phyloP scores from a whole-genome alignment of 2,113 vertebrate genomes.

The Girardinichthys multiradiatus region DNA sequence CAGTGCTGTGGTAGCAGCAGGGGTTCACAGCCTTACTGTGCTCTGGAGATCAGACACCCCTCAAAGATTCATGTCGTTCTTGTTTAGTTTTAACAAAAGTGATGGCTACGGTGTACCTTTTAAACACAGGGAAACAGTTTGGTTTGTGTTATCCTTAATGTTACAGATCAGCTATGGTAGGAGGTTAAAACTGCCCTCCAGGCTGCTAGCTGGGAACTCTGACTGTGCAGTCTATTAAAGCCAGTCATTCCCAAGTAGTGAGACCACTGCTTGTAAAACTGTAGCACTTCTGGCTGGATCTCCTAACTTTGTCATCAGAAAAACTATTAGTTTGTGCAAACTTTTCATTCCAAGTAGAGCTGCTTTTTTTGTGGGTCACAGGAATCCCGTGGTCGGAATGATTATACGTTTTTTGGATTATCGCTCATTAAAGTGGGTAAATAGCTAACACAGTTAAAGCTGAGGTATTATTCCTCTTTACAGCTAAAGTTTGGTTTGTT shows the following conservation, averaged over 20 bases:
- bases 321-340: not conserved
- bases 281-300: not conserved
- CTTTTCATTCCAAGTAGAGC: not conserved
- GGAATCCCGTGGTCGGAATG: not conserved
- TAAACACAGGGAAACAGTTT: not conserved
- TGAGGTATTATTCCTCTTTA: not conserved
- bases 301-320: not conserved
- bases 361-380: not conserved
- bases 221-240: not conserved
- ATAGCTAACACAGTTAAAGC: not conserved
- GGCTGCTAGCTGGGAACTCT: not conserved
- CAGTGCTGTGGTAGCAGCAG: conserved; percentile 26
- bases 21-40: not conserved
- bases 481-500: not conserved
- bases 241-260: no score
- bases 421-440: not conserved
- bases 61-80: not conserved
- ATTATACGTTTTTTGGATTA: not conserved
- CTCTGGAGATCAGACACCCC: not conserved
- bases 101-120: not conserved
- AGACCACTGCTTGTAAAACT: not conserved
- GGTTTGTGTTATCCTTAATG: not conserved
- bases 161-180: not conserved
- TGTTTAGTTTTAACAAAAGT: conserved; percentile 1
- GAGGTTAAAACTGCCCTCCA: not conserved